Conservation (phyloP, 2,888 invertebrate genomes). For the Hemaris fuciformis region DNA sequence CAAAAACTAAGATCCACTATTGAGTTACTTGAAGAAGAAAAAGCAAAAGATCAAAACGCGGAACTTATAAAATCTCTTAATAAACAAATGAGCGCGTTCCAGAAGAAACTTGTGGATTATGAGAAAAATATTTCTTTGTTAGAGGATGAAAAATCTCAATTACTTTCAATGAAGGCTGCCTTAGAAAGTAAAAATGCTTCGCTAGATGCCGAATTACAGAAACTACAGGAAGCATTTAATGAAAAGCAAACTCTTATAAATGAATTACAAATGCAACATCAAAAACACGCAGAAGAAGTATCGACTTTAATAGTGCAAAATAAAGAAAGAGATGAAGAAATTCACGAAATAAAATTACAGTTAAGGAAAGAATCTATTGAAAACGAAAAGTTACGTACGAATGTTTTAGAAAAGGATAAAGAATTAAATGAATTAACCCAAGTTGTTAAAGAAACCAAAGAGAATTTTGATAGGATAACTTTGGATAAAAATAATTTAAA, state of each 20-base stretch:
- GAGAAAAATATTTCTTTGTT: constrained; percentile 63
- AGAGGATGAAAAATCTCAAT: constrained; percentile 70
- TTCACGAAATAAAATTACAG: constrained; percentile 76
- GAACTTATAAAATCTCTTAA: constrained; percentile 78
- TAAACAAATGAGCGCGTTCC: constrained; percentile 72
- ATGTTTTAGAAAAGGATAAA: constrained; percentile 78
- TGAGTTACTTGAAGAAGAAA: constrained; percentile 73
- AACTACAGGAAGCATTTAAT: constrained; percentile 63
- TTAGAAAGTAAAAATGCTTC: constrained; percentile 54
- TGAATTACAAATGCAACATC: constrained; percentile 70
- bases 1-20: constrained; percentile 76
- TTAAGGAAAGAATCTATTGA: constrained; percentile 83
- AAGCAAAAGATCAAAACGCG: constrained; percentile 73
- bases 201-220: constrained; percentile 62
- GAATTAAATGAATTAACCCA: constrained; percentile 69
- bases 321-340: constrained; percentile 80
- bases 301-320: constrained; percentile 67
- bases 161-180: constrained; percentile 54
- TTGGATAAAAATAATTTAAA: constrained; percentile 65
- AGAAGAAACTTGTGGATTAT: constrained; percentile 63
- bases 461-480: constrained; percentile 59
- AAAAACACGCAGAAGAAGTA: constrained; percentile 74
- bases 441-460: constrained; percentile 65
- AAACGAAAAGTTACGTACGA: constrained; percentile 83
- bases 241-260: constrained; percentile 72